These are phyloP conservation scores for Sphaeridia pumilis DNA, from an alignment of 2,888 invertebrate genomes.

Conservation along the genomic window DNA sequence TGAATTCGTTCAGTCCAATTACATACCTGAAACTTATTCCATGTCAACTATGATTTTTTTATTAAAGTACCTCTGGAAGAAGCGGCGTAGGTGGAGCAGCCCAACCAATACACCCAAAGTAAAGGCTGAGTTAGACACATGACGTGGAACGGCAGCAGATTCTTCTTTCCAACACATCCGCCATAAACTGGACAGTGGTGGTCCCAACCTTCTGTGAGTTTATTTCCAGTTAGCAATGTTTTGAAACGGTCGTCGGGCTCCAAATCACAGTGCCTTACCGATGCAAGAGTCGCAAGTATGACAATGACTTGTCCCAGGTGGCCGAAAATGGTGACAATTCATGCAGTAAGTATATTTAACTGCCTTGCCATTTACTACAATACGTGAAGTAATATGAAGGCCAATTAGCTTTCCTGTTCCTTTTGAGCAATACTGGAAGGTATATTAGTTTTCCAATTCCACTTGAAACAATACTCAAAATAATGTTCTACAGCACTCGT, in stretches of 20 bases:
- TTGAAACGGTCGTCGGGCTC: too few relatives aligned
- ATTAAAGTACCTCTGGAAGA: slow-evolving; percentile 10
- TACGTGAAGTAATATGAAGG: too few relatives aligned
- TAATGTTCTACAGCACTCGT: not conserved
- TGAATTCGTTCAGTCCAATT: not conserved
- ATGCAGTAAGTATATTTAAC: slow-evolving; percentile 16
- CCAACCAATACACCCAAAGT: slow-evolving; percentile 10
- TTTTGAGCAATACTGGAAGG: not conserved
- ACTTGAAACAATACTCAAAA: not conserved
- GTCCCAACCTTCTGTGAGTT: slow-evolving; percentile 18
- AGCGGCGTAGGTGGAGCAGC: slow-evolving; percentile 7
- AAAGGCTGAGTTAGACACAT: slow-evolving; percentile 21
- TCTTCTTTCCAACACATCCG: slow-evolving; percentile 28
- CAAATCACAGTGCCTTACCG: slow-evolving; percentile 12
- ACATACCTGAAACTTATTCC: not conserved
- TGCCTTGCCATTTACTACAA: not conserved
- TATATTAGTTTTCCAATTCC: not conserved
- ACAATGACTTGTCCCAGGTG: slow-evolving; percentile 21
- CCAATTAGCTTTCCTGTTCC: too few relatives aligned
- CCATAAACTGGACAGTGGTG: slow-evolving; percentile 31
- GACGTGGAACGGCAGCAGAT: slow-evolving; percentile 22
- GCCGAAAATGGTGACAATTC: slow-evolving; percentile 24
- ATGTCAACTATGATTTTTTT: not conserved
- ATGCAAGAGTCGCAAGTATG: slow-evolving; percentile 28
- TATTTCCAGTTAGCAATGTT: too few relatives aligned